phyloP scores from a whole-genome alignment of 2,797 vertebrate genomes.

The Falco concolor region DNA sequence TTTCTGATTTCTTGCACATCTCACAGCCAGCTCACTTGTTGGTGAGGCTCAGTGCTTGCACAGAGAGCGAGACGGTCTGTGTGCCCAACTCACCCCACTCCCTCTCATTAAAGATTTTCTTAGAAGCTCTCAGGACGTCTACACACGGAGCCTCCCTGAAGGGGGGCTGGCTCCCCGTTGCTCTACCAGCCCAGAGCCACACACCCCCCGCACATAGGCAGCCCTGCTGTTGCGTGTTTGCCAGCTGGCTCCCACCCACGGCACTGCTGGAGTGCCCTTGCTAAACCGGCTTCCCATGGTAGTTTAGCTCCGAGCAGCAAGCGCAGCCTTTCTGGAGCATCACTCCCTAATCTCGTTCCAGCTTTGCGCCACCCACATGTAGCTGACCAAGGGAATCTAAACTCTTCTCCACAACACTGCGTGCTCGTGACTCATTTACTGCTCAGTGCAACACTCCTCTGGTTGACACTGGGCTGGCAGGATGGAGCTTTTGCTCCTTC shows the following conservation, averaged over 20 bases:
- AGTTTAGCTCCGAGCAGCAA: not conserved
- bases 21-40: not conserved
- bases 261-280: not conserved
- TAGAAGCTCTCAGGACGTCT: not conserved
- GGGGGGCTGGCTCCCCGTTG: not conserved
- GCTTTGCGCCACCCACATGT: not conserved
- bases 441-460: not conserved
- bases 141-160: not conserved
- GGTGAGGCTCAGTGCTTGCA: not conserved
- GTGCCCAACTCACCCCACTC: accelerated
- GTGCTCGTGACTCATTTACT: not conserved
- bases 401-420: not conserved
- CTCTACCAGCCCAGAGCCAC: not conserved
- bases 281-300: not conserved
- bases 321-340: not conserved
- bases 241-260: not conserved
- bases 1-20: not conserved
- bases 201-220: not conserved
- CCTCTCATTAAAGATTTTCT: not conserved
- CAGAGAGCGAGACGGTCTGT: not conserved
- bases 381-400: not conserved
- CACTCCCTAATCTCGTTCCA: not conserved
- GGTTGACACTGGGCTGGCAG: not conserved
- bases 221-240: not conserved
- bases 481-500: constrained; percentile 13